phyloP scores from a whole-genome alignment of 1,140 invertebrate species.

The Marisa cornuarietis region DNA sequence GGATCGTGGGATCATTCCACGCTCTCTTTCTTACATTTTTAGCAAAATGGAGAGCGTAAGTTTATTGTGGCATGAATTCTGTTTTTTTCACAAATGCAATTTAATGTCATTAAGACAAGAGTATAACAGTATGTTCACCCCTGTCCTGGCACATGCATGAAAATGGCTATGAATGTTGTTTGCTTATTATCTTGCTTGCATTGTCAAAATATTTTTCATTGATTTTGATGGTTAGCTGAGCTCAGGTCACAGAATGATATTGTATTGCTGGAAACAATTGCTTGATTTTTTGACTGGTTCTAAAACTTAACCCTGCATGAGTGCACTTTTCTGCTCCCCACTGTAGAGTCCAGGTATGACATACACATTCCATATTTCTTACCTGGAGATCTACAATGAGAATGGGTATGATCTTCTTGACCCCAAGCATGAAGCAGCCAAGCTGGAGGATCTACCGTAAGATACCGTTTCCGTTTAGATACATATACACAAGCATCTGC shows the following conservation, averaged over 20 bases:
- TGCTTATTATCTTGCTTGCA: no score
- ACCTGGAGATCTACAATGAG: constrained; percentile 69
- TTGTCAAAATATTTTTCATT: no score
- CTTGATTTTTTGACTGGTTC: no score
- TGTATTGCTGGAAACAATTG: no score
- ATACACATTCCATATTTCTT: constrained; percentile 64
- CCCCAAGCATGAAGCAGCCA: constrained; percentile 68
- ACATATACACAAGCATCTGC: no score
- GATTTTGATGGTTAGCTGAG: no score
- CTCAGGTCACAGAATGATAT: no score
- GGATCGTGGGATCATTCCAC: constrained; percentile 66
- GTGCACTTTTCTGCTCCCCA: constrained; percentile 7
- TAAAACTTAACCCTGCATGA: neutral
- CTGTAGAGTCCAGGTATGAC: constrained; percentile 56
- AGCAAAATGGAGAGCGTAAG: constrained; percentile 61
- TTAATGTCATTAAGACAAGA: no score
- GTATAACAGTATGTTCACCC: no score
- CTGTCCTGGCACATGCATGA: no score
- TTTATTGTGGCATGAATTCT: neutral
- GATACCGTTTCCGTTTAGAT: constrained; percentile 7
- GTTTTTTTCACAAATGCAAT: neutral
- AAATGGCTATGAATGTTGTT: no score
- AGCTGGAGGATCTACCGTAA: constrained; percentile 72
- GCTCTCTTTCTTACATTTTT: constrained; percentile 66
- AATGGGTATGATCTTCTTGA: constrained; percentile 73